These are phyloP conservation scores for Cryptocephalus moraei DNA, from an alignment of 2,888 invertebrate species.

Conservation along the genomic window DNA sequence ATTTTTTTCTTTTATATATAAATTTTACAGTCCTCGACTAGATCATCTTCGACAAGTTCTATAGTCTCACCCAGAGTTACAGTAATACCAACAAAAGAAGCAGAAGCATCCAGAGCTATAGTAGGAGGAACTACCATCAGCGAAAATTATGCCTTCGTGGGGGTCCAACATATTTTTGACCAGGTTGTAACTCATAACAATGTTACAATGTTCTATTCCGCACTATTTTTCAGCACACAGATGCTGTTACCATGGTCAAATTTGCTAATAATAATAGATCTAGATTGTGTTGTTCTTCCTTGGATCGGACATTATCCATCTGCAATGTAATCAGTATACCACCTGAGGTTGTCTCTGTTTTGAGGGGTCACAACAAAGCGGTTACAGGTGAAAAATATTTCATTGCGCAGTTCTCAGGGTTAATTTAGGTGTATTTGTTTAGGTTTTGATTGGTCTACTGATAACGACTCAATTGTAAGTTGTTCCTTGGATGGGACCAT, in stretches of 20 bases:
- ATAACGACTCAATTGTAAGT: slow-evolving; percentile 74
- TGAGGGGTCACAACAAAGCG: slow-evolving; percentile 66
- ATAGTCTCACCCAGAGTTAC: slow-evolving; percentile 11
- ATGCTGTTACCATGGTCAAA: slow-evolving; percentile 66
- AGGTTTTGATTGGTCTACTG: slow-evolving; percentile 78
- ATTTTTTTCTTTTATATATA: too few species aligned
- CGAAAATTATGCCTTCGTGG: slow-evolving; percentile 79
- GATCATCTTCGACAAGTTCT: too few species aligned
- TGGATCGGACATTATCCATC: slow-evolving; percentile 69
- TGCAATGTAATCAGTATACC: slow-evolving; percentile 66
- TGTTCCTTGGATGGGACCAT: slow-evolving; percentile 65
- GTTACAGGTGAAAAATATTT: slow-evolving; percentile 35
- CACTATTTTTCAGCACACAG: slow-evolving; percentile 44
- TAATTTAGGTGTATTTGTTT: slow-evolving; percentile 9
- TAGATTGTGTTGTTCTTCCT: slow-evolving; percentile 66
- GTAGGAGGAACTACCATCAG: slow-evolving; percentile 55
- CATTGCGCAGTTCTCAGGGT: too few species aligned
- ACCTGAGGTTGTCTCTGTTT: slow-evolving; percentile 57
- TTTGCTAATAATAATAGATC: slow-evolving; percentile 79
- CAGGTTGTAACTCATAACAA: slow-evolving; percentile 40
- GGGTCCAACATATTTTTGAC: slow-evolving; percentile 83
- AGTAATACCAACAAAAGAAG: slow-evolving; percentile 48
- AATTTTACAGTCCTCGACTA: too few species aligned
- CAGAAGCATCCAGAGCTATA: slow-evolving; percentile 50
- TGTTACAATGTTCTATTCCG: not conserved